A percentile compares a stretch with the other conserved stretches of the same genome.
Evolutionary conservation across 1,140 invertebrate genomes (phyloP).

Genomic region (Delia radicum): DNA sequence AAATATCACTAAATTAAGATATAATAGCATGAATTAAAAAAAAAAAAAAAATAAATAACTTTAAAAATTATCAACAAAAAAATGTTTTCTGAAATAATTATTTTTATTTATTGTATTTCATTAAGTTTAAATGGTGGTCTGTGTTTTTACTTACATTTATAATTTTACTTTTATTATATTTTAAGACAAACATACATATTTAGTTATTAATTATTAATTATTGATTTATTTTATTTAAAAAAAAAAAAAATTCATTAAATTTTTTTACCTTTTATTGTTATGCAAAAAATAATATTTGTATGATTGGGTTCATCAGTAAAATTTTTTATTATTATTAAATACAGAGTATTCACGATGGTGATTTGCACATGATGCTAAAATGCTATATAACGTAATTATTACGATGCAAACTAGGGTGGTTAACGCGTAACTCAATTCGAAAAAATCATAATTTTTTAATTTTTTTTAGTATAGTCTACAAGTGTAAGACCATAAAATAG

Average conservation of each 20-base stretch:
- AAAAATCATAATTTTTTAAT: no score
- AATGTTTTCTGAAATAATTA: neutral
- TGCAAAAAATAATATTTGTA: neutral
- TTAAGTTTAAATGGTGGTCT: neutral
- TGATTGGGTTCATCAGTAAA: neutral
- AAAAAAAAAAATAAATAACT: neutral
- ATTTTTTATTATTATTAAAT: neutral
- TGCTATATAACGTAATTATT: no score
- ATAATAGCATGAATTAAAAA: neutral
- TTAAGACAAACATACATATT: neutral
- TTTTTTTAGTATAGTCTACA: no score
- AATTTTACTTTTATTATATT: neutral
- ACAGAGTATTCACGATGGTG: no score
- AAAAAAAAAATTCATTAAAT: neutral
- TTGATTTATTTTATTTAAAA: neutral
- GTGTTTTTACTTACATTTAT: neutral
- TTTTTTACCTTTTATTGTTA: neutral
- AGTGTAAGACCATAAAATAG: no score
- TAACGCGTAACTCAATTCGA: no score
- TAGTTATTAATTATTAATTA: neutral
- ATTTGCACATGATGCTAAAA: no score
- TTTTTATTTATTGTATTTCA: neutral
- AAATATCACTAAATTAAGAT: neutral
- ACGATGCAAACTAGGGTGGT: no score
- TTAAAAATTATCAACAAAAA: neutral